Evolutionary conservation across 2,888 invertebrate genomes (phyloP), one percentile per base, ranked within the genome.

Genomic region (Agapetus fuscipes): DNA sequence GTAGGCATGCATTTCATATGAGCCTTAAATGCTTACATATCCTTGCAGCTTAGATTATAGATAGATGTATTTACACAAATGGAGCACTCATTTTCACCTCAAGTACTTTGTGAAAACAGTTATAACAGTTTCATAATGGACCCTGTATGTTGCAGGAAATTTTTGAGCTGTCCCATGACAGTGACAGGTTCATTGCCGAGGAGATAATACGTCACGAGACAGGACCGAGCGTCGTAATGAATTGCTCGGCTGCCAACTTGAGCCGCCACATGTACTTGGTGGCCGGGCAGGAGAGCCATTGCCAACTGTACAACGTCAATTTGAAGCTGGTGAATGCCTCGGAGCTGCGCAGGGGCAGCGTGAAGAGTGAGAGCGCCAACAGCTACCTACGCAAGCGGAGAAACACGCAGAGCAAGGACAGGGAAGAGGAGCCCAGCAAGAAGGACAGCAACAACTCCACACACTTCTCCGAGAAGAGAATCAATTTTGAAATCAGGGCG

Each of bases 231-330:
- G 89, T 90, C 33, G 88, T 93, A 1, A 94, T 94, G 94, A 93
- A 91, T 56, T 86, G 87, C 57, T 78, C 86, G 0, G 78, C 85
- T 3, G 75, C 74, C 43, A 81, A 74, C 50, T 72, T 78, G 49
- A 79, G 79, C 29, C 83, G 84, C 52, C 76, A 78, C 53, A 82
- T 81, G 10, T 83, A 82, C 61, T 64, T 94, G 34, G 85, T 87
- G 2, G 90, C 90, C 6, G 95, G 95, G 1, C 87, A 91, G 62
- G 93, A 94, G 64, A 88, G 86, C 48, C 85, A 90, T 54, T 90
- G 88, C 56, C 88, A 89, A 58, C 66, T 90, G 52, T 91, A 90
- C 56, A 76, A 75, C 56, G 83, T 88, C 3, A 70, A 72, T 60
- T 64, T 71, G 51, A 65, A 74, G 55, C 69, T 75, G 60, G 61